These are phyloP conservation scores for Psammodynastes pulverulentus DNA, from an alignment of 2,113 vertebrate species.

Conservation along the genomic window DNA sequence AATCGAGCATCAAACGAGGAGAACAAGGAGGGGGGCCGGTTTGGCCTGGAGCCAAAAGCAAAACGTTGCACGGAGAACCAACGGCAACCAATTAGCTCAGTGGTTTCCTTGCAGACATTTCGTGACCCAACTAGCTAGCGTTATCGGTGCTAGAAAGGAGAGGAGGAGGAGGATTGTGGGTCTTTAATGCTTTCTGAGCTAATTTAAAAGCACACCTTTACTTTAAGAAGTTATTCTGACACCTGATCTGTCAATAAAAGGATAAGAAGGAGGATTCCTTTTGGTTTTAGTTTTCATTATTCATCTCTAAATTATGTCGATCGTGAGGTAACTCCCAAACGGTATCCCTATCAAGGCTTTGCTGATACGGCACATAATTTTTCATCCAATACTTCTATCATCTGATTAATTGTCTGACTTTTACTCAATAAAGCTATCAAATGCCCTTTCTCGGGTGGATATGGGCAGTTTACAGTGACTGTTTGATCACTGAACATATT, in stretches of 20 bases:
- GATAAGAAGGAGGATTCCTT: no score
- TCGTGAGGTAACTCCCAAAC: not conserved
- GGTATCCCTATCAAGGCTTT: not conserved
- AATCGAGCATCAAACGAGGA: conserved; percentile 75
- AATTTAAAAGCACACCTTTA: not conserved
- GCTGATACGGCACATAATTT: not conserved
- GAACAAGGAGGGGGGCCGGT: conserved; percentile 62
- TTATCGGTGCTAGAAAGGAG: no score
- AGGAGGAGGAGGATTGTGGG: no score
- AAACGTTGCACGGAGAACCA: conserved; percentile 72
- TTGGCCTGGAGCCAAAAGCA: conserved; percentile 77
- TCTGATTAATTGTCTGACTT: conserved; percentile 3
- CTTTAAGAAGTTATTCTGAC: not conserved
- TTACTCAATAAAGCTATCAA: not conserved
- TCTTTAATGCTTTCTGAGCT: no score
- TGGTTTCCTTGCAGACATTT: no score
- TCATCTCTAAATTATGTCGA: not conserved
- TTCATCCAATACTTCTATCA: not conserved
- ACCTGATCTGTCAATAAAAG: not conserved
- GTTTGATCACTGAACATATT: conserved; percentile 24
- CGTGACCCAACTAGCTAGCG: no score
- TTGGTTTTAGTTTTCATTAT: not conserved
- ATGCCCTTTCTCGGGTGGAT: not conserved
- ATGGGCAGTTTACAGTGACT: not conserved
- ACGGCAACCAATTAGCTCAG: conserved; percentile 68